Base-by-base conservation (phyloP, 1,140 invertebrate genomes). In the Anoplophora glabripennis region DNA sequence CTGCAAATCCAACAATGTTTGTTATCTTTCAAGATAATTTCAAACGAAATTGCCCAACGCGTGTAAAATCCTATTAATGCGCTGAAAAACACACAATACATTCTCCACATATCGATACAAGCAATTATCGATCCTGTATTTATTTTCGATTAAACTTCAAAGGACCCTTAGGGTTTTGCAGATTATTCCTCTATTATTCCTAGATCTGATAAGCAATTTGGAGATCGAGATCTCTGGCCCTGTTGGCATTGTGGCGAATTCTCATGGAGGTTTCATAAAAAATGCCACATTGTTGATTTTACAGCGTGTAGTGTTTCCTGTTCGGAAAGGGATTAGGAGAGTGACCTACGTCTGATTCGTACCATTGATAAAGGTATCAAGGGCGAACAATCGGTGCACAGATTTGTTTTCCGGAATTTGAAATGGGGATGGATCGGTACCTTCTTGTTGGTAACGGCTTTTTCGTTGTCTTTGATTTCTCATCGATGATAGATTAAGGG, bases 151-250 rank as follows among this genome's bases (percentile, higher is more conserved):
- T 59, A 62, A 15, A 64, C 67, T 60, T 69, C 64, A 69, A 69
- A 69, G 67, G 53, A 64, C 67, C 61, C 62, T 69, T 53, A 57
- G 66, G 64, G 67, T 69, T 69, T 69, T 59, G 49, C 37, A 61
- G 67, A 66, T 66, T 69, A 66, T 53, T 58, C 59, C 44, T 37
- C 64, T 37, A 64, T 69, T 69, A 57, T 64, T 59, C 53, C 44
- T 49, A 11, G 58, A 66, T 66, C 65, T 66, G 67, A 69, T 69
- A 69, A 69, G 59, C 58, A 66, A 64, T 66, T 69, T 63, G 53
- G 64, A 64, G 61, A 64, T 64, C 61, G 59, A 59, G 61, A 53
- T 54, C 47, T 44, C 54, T 17, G 47, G 38, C 44, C 38, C 41
- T 15, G n/a, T 28, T 59, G 58, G 55, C 36, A 59, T 63, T 63